Conservation (phyloP, 2,888 invertebrate species). For the Latrodectus elegans region DNA sequence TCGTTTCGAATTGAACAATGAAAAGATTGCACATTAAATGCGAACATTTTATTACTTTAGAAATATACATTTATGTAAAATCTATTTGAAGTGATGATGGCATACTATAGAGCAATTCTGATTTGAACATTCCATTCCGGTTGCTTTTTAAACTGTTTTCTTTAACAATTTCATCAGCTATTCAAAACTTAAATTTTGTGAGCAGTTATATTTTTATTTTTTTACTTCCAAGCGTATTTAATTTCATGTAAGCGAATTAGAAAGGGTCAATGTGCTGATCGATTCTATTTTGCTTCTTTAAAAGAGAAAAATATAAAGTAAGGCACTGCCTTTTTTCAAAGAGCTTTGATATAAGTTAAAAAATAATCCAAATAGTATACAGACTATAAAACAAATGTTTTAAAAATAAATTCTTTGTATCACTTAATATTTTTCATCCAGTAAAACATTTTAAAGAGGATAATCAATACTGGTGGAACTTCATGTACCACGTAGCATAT, state of each 20-base stretch:
- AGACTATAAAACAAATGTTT: conserved; percentile 60
- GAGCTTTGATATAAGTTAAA: conserved; percentile 28
- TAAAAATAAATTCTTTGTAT: conserved; percentile 66
- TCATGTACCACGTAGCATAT: conserved; percentile 49
- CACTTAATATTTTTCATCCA: conserved; percentile 47
- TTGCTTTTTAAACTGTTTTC: too few relatives aligned
- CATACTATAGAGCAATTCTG: too few relatives aligned
- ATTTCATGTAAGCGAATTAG: background rate
- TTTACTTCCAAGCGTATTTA: background rate
- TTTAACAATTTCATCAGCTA: background rate
- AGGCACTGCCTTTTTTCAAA: conserved; percentile 66
- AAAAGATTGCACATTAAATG: background rate
- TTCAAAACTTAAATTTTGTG: background rate
- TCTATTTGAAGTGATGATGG: too few relatives aligned
- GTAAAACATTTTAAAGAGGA: conserved; percentile 66
- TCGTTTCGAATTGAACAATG: conserved; percentile 14
- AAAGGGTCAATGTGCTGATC: conserved; percentile 1
- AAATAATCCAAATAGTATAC: conserved; percentile 39
- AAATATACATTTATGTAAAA: too few relatives aligned
- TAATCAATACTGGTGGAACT: conserved; percentile 51
- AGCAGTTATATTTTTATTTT: background rate
- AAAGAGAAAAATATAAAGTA: conserved; percentile 47
- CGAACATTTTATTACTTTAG: too few relatives aligned
- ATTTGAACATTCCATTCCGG: too few relatives aligned
- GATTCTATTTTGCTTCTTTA: conserved; percentile 10